phyloP scores from a whole-genome alignment of 2,113 vertebrate genomes.

The Aspiorhynchus laticeps region DNA sequence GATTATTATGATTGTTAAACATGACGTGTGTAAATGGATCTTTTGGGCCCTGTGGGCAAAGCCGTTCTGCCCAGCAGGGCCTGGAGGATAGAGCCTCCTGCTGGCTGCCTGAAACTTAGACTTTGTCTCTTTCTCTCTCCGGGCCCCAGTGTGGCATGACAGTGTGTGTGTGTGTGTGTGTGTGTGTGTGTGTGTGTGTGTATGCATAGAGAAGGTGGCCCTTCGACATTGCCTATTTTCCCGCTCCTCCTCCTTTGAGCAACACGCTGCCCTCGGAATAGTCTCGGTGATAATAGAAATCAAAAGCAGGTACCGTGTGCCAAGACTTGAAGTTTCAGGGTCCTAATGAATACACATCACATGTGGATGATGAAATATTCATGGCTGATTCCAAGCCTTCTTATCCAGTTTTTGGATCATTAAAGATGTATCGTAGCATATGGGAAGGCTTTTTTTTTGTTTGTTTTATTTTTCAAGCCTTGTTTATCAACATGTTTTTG shows the following conservation, averaged over 20 bases:
- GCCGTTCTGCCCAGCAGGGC: background rate
- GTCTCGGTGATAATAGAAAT: constrained; percentile 73
- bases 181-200: background rate
- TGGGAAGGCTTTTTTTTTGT: constrained; percentile 77
- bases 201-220: background rate
- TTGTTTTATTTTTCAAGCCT: constrained; percentile 82
- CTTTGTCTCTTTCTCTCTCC: constrained; percentile 3
- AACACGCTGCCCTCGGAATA: constrained; percentile 46
- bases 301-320: constrained; percentile 78
- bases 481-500: constrained; percentile 84
- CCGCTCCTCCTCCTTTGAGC: constrained; percentile 30
- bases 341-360: constrained; percentile 80
- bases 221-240: constrained; percentile 25
- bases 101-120: constrained; percentile 42
- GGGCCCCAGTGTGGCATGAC: background rate
- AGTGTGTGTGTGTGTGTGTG: background rate
- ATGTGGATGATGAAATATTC: constrained; percentile 85
- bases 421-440: constrained; percentile 86
- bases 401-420: constrained; percentile 84
- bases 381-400: constrained; percentile 81
- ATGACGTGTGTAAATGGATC: constrained; percentile 54
- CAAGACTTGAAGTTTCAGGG: constrained; percentile 67
- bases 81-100: constrained; percentile 48
- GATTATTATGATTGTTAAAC: constrained; percentile 63
- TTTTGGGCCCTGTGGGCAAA: constrained; percentile 39